Evolutionary conservation across 2,797 vertebrate genomes (phyloP), one percentile per base, ranked within the genome.

Genomic region (Babyrousa celebensis): DNA sequence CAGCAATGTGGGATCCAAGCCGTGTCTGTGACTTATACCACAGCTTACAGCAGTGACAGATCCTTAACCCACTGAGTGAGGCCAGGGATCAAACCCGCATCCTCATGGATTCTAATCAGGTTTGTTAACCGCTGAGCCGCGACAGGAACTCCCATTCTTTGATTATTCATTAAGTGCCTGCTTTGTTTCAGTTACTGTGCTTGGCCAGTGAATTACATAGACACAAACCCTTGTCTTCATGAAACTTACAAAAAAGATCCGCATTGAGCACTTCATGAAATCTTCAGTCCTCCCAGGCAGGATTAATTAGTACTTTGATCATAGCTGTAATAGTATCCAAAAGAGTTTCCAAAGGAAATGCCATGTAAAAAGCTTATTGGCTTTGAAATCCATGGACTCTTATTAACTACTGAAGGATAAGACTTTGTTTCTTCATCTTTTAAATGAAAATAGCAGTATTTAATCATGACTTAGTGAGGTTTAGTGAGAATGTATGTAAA

Each of bases 231-330:
- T 68, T 95, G 71, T 91, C 74, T 23, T 92, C 60, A 56, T 83
- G 43, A 71, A 96, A 95, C 48, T 70, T 96, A 84, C 36, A 95
- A 63, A 94, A 75, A 63, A 96, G 79, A 72, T 80, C 21, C 54
- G 95, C 79, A 84, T 23, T 91, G 84, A 95, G 94, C 82, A 14
- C 54, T 65, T 94, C 93, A 89, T 95, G 91, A 93, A 94, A 94
- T 87, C 54, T 17, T 97, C 58, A 78, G 6, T 90, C 52, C 58
- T 94, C n/a, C 11, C 8, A 82, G 94, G 52, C 77, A 63, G 62
- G 56, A 32, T 96, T 96, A 85, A 90, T 97, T 96, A 94, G 78
- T 48, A 48, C 58, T 94, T 88, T 74, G 65, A 62, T 96, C 56
- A 63, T 92, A 90, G 62, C 77, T 89, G 9, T 71, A 82, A 58